Base-by-base conservation (phyloP, 2,888 invertebrate genomes). In the Hedychridium roseum region DNA sequence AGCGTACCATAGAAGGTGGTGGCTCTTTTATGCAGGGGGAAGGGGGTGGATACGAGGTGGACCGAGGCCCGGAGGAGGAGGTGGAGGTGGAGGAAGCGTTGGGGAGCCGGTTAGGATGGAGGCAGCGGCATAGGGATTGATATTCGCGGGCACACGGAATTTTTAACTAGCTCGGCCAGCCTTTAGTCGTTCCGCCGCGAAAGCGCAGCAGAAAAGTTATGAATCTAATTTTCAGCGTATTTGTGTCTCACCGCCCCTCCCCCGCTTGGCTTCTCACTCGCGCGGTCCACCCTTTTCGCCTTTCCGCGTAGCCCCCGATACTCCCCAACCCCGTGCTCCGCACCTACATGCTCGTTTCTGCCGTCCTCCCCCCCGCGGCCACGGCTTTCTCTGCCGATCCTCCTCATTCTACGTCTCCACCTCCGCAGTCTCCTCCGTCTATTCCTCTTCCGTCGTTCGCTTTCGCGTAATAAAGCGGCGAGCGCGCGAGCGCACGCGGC, bases 191-290 rank as follows among this genome's bases (percentile, higher is more conserved):
- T 62, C 51, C 61, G 50, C 64, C 57, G 63, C 66, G 62, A 67
- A 66, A 74, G 69, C 69, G 70, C 68, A 70, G 66, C 71, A 69
- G 71, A 73, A 74, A 76, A 77, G 75, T 76, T 76, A 76, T 73
- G 74, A 77, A 77, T 77, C 77, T 73, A 76, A 77, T 77, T 77
- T 76, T 70, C 76, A 66, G 63, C 69, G 71, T 69, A 70, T 74
- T 71, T 70, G 69, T 70, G 71, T 68, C 67, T 64, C 60, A 54
- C 49, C 52, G n/a, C 50, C 45, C 46, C 46, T 43, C 49, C 35
- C 14, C 42, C 42, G 27, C 26, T 30, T n/a, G n/a, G n/a, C n/a
- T n/a, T n/a, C n/a, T n/a, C n/a, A n/a, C n/a, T n/a, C n/a, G n/a
- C n/a, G n/a, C n/a, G n/a, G n/a, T n/a, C n/a, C n/a, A n/a, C n/a